A percentile compares a stretch with the other conserved stretches of the same genome.
phyloP scores from a whole-genome alignment of 2,797 vertebrate species.

The Sebastes glaucus region DNA sequence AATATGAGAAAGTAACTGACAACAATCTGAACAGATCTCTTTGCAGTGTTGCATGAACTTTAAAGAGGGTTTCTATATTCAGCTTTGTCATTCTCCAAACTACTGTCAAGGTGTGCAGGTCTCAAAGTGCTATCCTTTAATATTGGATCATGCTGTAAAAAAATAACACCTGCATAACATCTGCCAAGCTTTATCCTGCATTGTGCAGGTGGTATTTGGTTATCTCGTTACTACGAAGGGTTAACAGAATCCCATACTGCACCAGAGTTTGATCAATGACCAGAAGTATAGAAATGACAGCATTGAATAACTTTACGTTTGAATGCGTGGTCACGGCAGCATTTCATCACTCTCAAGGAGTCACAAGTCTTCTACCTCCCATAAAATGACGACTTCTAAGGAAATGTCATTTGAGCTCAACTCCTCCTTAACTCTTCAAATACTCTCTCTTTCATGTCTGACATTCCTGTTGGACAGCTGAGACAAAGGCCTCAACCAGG shows the following conservation, averaged over 20 bases:
- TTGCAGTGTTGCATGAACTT: not conserved
- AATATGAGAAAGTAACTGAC: not conserved
- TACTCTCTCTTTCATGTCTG: slow-evolving; percentile 59
- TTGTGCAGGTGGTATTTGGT: not conserved
- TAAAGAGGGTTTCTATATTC: no score
- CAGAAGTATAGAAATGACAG: slow-evolving; percentile 11
- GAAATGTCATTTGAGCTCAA: slow-evolving; percentile 46
- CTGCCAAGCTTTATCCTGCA: not conserved
- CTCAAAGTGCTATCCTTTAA: not conserved
- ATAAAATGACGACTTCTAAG: slow-evolving; percentile 52
- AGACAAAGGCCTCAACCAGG: slow-evolving; percentile 51
- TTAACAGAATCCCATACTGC: no score
- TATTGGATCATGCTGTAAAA: not conserved
- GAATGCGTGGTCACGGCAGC: slow-evolving; percentile 7
- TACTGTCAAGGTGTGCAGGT: not conserved
- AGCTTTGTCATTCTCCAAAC: not conserved
- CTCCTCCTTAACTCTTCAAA: slow-evolving; percentile 46
- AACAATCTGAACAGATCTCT: not conserved
- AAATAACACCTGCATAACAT: not conserved
- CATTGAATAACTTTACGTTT: slow-evolving; percentile 33
- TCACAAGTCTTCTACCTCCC: slow-evolving; percentile 6
- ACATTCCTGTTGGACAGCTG: slow-evolving; percentile 53
- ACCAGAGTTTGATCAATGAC: slow-evolving; percentile 33
- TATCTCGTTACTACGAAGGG: no score
- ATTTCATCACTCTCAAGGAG: slow-evolving; percentile 49